Percentiles rank a stretch among this genome's conserved stretches.
Conservation (phyloP, 1,140 invertebrate genomes). For the Diorhabda elongata region DNA sequence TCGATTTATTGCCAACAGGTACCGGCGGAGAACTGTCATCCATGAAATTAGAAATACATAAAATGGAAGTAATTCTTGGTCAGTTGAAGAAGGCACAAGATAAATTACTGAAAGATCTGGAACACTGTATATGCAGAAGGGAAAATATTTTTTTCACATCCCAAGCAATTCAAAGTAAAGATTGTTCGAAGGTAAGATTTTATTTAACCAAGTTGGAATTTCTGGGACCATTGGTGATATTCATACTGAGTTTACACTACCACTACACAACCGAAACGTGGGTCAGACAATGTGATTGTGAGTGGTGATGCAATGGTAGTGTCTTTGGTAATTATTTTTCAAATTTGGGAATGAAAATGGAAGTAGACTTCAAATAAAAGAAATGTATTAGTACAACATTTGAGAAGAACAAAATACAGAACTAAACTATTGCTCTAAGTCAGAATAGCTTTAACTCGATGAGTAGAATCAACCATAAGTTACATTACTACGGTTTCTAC, state of each 20-base stretch:
- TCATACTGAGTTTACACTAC: not conserved
- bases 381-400: constrained; percentile 3
- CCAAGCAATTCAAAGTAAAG: constrained; percentile 53
- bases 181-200: constrained; percentile 20
- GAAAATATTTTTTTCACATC: constrained; percentile 61
- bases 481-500: too few relatives aligned
- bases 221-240: constrained; percentile 23
- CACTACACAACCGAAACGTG: constrained; percentile 25
- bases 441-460: too few relatives aligned
- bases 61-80: constrained; percentile 64
- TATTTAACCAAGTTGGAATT: constrained; percentile 16
- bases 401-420: too few relatives aligned
- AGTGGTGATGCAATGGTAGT: not conserved
- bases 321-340: constrained; percentile 44
- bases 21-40: constrained; percentile 63
- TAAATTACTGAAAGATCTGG: constrained; percentile 70
- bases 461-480: too few relatives aligned
- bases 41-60: constrained; percentile 77
- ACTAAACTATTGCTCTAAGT: too few relatives aligned
- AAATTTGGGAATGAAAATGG: constrained; percentile 41
- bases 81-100: constrained; percentile 70
- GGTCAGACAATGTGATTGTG: too few relatives aligned
- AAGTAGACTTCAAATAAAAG: not conserved
- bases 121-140: constrained; percentile 66
- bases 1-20: not conserved